Evolutionary conservation across 2,797 vertebrate species (phyloP).

Genomic region (Lates japonicus): DNA sequence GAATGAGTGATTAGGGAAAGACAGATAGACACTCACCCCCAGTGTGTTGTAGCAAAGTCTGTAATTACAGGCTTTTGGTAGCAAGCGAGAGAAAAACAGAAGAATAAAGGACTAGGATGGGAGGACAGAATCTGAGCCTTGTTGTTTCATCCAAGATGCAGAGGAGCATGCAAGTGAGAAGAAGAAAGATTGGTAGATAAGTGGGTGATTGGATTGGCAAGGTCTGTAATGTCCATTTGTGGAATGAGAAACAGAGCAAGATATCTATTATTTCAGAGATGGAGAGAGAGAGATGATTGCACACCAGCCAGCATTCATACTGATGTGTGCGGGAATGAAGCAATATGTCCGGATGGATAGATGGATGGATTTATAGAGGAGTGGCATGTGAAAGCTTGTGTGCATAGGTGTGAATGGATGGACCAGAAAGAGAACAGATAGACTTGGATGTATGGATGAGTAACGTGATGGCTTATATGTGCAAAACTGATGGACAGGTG

Average conservation of each 20-base stretch:
- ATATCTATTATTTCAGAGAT: conserved; percentile 62
- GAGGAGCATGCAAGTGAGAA: conserved; percentile 38
- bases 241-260: conserved; percentile 54
- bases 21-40: conserved; percentile 59
- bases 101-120: conserved; percentile 47
- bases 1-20: conserved; percentile 66
- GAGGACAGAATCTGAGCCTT: conserved; percentile 45
- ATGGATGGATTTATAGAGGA: conserved; percentile 48
- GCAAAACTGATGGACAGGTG: conserved; percentile 39
- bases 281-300: conserved; percentile 59
- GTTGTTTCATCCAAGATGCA: conserved; percentile 55
- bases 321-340: conserved; percentile 48
- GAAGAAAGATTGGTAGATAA: conserved; percentile 47
- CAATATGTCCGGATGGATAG: conserved; percentile 33
- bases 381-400: conserved; percentile 38
- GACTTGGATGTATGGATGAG: conserved; percentile 37
- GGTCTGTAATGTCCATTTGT: conserved; percentile 62
- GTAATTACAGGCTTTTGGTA: conserved; percentile 72
- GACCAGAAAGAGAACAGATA: conserved; percentile 49
- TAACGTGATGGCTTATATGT: conserved; percentile 34
- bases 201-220: conserved; percentile 62
- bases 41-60: conserved; percentile 51
- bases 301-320: conserved; percentile 50
- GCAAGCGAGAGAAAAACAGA: conserved; percentile 54
- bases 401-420: conserved; percentile 42